Conservation (phyloP, 2,888 invertebrate genomes). For the Diadromus collaris region DNA sequence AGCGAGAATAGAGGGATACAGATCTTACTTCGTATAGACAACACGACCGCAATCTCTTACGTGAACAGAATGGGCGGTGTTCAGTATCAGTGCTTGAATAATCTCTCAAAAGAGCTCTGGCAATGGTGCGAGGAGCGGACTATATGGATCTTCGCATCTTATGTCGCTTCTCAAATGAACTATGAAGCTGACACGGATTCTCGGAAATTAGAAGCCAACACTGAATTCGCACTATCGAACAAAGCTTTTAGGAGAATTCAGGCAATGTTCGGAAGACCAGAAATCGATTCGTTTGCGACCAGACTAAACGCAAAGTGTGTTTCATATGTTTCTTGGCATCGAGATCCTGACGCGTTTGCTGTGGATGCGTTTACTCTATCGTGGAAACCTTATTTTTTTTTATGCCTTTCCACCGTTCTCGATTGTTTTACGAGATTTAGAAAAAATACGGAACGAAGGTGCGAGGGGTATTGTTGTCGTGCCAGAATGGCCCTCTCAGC, state of each 20-base stretch:
- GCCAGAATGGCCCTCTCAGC: conserved; percentile 57
- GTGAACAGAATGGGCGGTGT: conserved; percentile 56
- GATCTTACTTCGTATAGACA: conserved; percentile 56
- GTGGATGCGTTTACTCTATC: conserved; percentile 44
- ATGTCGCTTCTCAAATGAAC: conserved; percentile 27
- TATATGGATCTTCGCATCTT: conserved; percentile 37
- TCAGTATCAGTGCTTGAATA: conserved; percentile 32
- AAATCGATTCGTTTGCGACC: conserved; percentile 45
- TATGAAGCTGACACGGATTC: conserved; percentile 29
- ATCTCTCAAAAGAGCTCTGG: conserved; percentile 41
- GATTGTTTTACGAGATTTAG: conserved; percentile 20
- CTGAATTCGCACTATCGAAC: conserved; percentile 25
- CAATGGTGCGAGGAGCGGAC: conserved; percentile 44
- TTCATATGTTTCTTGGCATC: conserved; percentile 22
- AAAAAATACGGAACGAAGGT: conserved; percentile 30
- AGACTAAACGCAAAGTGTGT: conserved; percentile 31
- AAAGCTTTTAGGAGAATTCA: conserved; percentile 24
- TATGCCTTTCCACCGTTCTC: conserved; percentile 40
- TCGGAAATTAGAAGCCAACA: conserved; percentile 22
- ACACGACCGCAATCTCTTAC: conserved; percentile 56
- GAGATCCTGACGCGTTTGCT: conserved; percentile 39
- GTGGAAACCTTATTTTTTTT: conserved; percentile 31
- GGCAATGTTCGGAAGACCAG: conserved; percentile 13
- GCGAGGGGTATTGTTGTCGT: conserved; percentile 51
- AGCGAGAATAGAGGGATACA: conserved; percentile 41